Percentiles rank a stretch among this genome's conserved stretches.
These are phyloP conservation scores for Pyrochroa serraticornis DNA, from an alignment of 2,888 invertebrate species.

Conservation along the genomic window DNA sequence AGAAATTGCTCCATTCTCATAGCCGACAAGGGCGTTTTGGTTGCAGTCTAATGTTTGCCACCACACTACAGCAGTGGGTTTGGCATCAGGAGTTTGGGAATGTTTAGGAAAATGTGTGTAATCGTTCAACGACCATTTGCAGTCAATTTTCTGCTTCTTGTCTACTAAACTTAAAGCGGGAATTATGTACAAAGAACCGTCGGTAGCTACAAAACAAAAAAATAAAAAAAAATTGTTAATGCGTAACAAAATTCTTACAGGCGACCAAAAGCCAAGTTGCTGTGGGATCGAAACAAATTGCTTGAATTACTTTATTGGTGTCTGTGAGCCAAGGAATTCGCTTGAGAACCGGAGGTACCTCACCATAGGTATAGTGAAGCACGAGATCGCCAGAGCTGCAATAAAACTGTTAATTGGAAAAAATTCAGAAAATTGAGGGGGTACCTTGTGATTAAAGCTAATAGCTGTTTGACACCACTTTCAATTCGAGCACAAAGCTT, in stretches of 20 bases:
- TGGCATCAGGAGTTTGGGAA: conserved; percentile 50
- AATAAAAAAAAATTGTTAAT: background rate
- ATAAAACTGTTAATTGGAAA: conserved; percentile 7
- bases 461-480: conserved; percentile 56
- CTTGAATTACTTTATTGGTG: conserved; percentile 61
- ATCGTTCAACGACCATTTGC: conserved; percentile 66
- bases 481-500: conserved; percentile 54
- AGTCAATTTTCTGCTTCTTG: conserved; percentile 61
- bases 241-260: conserved; percentile 53
- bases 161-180: conserved; percentile 67
- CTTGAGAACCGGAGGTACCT: conserved; percentile 53
- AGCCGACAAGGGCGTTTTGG: conserved; percentile 74
- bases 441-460: conserved; percentile 53
- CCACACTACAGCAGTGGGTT: conserved; percentile 72
- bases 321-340: conserved; percentile 56
- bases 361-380: conserved; percentile 56
- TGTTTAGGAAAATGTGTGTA: conserved; percentile 61
- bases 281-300: conserved; percentile 83
- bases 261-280: conserved; percentile 77
- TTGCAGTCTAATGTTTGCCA: conserved; percentile 78
- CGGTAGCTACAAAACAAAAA: conserved; percentile 55
- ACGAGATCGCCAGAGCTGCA: conserved; percentile 54
- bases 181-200: conserved; percentile 67
- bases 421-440: conserved; percentile 1
- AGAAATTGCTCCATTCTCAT: conserved; percentile 66